Conservation (phyloP, 2,888 invertebrate species). For the Tetrapedia diversipes region DNA sequence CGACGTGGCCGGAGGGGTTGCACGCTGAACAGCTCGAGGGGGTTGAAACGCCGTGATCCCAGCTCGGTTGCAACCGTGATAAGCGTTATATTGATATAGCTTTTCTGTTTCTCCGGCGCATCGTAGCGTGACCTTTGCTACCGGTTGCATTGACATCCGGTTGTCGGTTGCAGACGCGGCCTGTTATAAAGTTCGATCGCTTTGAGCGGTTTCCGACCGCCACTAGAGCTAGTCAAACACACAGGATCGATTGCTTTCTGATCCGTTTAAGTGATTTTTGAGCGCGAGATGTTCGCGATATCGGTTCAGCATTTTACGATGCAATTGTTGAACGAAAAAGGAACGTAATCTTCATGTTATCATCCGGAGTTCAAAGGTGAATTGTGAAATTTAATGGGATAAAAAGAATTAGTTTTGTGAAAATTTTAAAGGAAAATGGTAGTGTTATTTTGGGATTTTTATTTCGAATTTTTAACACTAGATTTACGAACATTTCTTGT, state of each 20-base stretch:
- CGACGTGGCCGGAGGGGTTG: slow-evolving; percentile 20
- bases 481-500: too few species aligned
- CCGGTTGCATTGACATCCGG: slow-evolving; percentile 51
- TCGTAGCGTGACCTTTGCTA: slow-evolving; percentile 39
- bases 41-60: slow-evolving; percentile 7
- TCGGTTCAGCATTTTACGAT: too few species aligned
- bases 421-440: too few species aligned
- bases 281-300: not conserved
- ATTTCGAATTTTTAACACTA: too few species aligned
- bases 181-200: slow-evolving; percentile 46
- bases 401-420: too few species aligned
- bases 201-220: slow-evolving; percentile 35
- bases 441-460: too few species aligned
- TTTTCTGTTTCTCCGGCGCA: slow-evolving; percentile 33
- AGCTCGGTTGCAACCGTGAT: slow-evolving; percentile 15
- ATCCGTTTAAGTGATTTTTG: slow-evolving; percentile 47
- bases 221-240: slow-evolving; percentile 4
- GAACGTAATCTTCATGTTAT: too few species aligned
- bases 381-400: too few species aligned
- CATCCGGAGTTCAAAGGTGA: too few species aligned
- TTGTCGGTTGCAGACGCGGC: slow-evolving; percentile 44
- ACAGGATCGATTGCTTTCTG: slow-evolving; percentile 44
- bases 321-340: too few species aligned
- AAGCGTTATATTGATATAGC: slow-evolving; percentile 32
- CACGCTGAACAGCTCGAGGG: slow-evolving; percentile 7